These are phyloP conservation scores for Sylvia atricapilla DNA, from an alignment of 2,113 vertebrate genomes.

Conservation along the genomic window DNA sequence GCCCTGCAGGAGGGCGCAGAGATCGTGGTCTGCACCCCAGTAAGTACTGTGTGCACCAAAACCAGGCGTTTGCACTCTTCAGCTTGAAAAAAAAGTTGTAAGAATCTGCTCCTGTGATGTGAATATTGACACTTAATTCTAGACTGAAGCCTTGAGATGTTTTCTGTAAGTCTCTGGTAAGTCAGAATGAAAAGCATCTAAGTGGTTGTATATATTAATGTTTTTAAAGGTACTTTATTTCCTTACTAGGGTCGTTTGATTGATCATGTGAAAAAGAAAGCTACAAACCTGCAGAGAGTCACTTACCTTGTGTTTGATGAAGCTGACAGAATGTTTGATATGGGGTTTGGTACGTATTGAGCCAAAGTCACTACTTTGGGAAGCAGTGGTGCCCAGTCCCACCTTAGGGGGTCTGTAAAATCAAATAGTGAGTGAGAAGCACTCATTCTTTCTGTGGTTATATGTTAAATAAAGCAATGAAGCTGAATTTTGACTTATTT, in stretches of 20 bases:
- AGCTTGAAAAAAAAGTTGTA: neutral
- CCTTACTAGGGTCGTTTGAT: conserved; percentile 89
- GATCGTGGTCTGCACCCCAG: conserved; percentile 98
- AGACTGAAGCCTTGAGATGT: neutral
- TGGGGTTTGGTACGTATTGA: conserved; percentile 92
- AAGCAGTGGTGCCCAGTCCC: neutral
- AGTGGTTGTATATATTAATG: neutral
- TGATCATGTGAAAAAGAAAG: conserved; percentile 99
- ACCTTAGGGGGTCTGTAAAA: neutral
- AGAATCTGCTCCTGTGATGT: neutral
- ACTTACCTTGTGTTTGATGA: conserved; percentile 98
- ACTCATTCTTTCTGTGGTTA: neutral
- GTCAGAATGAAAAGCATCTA: neutral
- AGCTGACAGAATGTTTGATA: conserved; percentile 99
- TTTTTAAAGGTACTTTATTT: neutral
- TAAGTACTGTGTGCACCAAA: conserved; percentile 67
- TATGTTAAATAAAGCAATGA: neutral
- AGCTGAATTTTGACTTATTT: neutral
- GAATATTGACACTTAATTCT: neutral
- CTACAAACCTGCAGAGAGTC: conserved; percentile 95
- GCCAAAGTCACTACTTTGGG: neutral
- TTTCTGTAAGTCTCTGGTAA: neutral
- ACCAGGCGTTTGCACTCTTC: neutral
- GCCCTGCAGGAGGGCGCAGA: conserved; percentile 98
- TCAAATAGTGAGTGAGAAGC: neutral